Percentiles rank a stretch among this genome's conserved stretches.
Evolutionary conservation across 2,888 invertebrate species (phyloP).

Genomic region (Leucoptera coffeella): DNA sequence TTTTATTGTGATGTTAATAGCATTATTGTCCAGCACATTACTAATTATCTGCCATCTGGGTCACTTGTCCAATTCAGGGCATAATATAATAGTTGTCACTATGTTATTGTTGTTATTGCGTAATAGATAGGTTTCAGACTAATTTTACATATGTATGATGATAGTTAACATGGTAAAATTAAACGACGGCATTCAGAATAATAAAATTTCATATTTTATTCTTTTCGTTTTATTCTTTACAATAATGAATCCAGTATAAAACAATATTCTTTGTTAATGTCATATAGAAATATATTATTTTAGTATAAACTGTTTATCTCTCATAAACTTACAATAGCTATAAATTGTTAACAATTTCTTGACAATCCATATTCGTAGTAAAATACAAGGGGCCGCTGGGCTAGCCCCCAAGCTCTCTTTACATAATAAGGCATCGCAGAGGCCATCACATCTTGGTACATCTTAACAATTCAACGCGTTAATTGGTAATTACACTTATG

Average conservation of each 20-base stretch:
- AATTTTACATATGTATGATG: too few relatives aligned
- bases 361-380: conserved; percentile 42
- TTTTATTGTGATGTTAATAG: too few relatives aligned
- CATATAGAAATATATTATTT: conserved; percentile 53
- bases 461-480: conserved; percentile 51
- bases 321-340: conserved; percentile 51
- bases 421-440: too few relatives aligned
- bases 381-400: conserved; percentile 49
- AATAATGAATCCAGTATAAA: conserved; percentile 49
- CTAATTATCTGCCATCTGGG: too few relatives aligned
- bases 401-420: conserved; percentile 15
- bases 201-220: conserved; percentile 51
- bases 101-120: too few relatives aligned
- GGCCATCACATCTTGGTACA: too few relatives aligned
- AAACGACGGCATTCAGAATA: too few relatives aligned
- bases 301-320: conserved; percentile 44
- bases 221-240: conserved; percentile 32
- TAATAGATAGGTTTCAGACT: too few relatives aligned
- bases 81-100: too few relatives aligned
- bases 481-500: conserved; percentile 47
- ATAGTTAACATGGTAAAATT: too few relatives aligned
- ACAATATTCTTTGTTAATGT: conserved; percentile 53
- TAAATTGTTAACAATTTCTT: conserved; percentile 46
- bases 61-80: too few relatives aligned
- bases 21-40: too few relatives aligned